phyloP scores from a whole-genome alignment of 2,113 vertebrate genomes.

The Bufo gargarizans region DNA sequence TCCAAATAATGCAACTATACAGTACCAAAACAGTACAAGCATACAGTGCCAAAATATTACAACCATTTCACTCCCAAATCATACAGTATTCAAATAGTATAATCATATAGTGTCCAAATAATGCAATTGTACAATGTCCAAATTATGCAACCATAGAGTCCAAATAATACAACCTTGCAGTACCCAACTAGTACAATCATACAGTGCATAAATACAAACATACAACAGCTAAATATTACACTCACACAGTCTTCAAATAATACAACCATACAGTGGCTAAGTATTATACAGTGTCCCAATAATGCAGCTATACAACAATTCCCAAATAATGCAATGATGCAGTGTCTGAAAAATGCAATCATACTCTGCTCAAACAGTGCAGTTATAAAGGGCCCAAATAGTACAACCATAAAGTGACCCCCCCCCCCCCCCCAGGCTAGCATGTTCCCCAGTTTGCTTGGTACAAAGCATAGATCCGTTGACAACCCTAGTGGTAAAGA shows the following conservation, averaged over 20 bases:
- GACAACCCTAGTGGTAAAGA: background rate
- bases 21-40: too few relatives aligned
- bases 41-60: background rate
- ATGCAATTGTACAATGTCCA: too few relatives aligned
- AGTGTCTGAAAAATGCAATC: background rate
- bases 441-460: too few relatives aligned
- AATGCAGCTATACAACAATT: background rate
- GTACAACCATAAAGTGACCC: background rate
- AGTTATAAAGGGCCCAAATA: background rate
- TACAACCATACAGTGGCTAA: background rate
- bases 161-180: background rate
- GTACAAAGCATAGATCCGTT: too few relatives aligned
- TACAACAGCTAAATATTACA: background rate
- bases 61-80: too few relatives aligned
- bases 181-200: background rate
- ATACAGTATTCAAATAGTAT: background rate
- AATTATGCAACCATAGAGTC: too few relatives aligned
- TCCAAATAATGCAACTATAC: too few relatives aligned
- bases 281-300: background rate
- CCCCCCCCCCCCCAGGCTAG: too few relatives aligned
- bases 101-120: background rate
- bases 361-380: background rate
- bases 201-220: background rate
- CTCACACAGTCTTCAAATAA: too few relatives aligned
- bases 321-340: background rate